phyloP scores from a whole-genome alignment of 23 tunicate species.

The Oikopleura vanhoeffeni region DNA sequence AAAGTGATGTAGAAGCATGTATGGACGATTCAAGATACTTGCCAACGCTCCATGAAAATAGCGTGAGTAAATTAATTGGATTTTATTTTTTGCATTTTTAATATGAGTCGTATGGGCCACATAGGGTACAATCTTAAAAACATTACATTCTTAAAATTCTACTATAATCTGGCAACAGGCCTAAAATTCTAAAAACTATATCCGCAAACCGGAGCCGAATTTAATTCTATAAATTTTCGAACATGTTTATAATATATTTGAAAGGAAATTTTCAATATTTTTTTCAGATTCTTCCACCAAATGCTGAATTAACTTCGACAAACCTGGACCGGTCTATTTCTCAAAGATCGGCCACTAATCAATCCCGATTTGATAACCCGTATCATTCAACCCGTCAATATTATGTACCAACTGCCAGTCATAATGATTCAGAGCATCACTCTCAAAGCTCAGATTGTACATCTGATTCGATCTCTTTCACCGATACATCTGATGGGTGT shows the following conservation, averaged over 20 bases:
- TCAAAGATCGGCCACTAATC: neutral
- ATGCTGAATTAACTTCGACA: neutral
- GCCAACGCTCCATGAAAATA: neutral
- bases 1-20: neutral
- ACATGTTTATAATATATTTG: too few species aligned
- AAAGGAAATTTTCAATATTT: too few species aligned
- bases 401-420: constrained; percentile 1
- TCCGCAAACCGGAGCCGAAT: too few species aligned
- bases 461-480: neutral
- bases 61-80: neutral
- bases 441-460: constrained; percentile 10
- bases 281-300: neutral
- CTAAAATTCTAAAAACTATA: too few species aligned
- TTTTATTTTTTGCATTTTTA: neutral
- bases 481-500: neutral
- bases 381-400: neutral
- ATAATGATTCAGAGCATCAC: neutral
- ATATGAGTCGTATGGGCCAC: neutral
- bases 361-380: neutral
- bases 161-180: too few species aligned
- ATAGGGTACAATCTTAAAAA: too few species aligned
- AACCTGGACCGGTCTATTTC: neutral
- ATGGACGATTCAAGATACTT: neutral
- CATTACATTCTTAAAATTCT: too few species aligned
- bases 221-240: too few species aligned